These are phyloP conservation scores for Crypturellus tataupa DNA, from an alignment of 2,797 vertebrate species.

Conservation along the genomic window DNA sequence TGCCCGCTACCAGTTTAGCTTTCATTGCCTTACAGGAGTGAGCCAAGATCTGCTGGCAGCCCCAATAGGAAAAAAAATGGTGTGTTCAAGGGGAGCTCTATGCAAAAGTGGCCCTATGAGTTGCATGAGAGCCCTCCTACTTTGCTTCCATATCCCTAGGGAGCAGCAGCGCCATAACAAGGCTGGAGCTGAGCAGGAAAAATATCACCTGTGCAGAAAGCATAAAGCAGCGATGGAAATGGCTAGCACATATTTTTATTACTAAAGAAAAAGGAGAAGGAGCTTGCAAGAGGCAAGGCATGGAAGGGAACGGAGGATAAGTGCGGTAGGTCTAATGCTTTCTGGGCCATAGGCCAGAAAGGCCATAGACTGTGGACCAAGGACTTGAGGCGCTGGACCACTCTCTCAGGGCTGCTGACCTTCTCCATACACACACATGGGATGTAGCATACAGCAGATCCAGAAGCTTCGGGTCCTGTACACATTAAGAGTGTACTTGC, in stretches of 20 bases:
- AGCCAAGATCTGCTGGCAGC: not conserved
- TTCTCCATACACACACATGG: not conserved
- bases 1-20: accelerated
- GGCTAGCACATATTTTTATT: accelerated
- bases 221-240: not conserved
- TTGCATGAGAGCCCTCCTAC: not conserved
- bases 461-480: not conserved
- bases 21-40: accelerated
- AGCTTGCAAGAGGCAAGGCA: not conserved
- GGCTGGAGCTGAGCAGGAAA: not conserved
- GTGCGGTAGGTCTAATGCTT: not conserved
- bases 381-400: not conserved
- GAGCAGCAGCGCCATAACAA: not conserved
- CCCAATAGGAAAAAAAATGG: not conserved
- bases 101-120: not conserved
- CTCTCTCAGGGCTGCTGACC: not conserved
- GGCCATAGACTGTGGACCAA: not conserved
- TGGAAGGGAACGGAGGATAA: not conserved
- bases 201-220: not conserved
- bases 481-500: not conserved
- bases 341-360: not conserved
- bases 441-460: not conserved
- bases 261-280: not conserved
- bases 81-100: not conserved
- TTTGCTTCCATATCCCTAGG: accelerated